A percentile compares a stretch with the other conserved stretches of the same genome.
These are phyloP conservation scores for Acipenser ruthenus DNA, from an alignment of 2,797 vertebrate genomes.

Conservation along the genomic window DNA sequence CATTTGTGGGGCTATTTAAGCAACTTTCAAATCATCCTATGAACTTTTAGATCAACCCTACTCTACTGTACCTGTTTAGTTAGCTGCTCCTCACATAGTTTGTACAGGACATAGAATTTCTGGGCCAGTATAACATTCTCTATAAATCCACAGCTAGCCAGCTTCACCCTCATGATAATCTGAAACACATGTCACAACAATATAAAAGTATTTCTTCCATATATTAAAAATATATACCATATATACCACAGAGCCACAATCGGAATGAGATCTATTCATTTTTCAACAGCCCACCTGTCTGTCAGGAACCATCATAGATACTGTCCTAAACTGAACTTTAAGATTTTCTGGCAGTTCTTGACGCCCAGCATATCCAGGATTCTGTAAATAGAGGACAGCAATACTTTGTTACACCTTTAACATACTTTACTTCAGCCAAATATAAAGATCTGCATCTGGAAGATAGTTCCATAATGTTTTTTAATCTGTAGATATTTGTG, in stretches of 20 bases:
- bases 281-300: constrained; percentile 34
- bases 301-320: constrained; percentile 67
- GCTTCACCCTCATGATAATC: constrained; percentile 68
- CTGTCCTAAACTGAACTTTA: constrained; percentile 56
- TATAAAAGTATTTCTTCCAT: constrained; percentile 1
- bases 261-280: no score
- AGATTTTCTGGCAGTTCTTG: constrained; percentile 66
- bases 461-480: not conserved
- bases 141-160: constrained; percentile 63
- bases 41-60: constrained; percentile 21
- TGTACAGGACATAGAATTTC: constrained; percentile 64
- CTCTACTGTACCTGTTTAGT: constrained; percentile 50
- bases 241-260: not conserved
- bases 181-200: not conserved
- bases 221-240: not conserved
- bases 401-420: not conserved
- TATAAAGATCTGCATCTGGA: no score
- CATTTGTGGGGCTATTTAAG: no score
- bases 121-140: constrained; percentile 57
- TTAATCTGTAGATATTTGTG: not conserved
- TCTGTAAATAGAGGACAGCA: constrained; percentile 34
- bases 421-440: no score
- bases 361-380: constrained; percentile 63
- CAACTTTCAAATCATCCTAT: not conserved
- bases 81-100: constrained; percentile 64